Conservation (phyloP, 2,888 invertebrate genomes). For the Conchocele bisecta region DNA sequence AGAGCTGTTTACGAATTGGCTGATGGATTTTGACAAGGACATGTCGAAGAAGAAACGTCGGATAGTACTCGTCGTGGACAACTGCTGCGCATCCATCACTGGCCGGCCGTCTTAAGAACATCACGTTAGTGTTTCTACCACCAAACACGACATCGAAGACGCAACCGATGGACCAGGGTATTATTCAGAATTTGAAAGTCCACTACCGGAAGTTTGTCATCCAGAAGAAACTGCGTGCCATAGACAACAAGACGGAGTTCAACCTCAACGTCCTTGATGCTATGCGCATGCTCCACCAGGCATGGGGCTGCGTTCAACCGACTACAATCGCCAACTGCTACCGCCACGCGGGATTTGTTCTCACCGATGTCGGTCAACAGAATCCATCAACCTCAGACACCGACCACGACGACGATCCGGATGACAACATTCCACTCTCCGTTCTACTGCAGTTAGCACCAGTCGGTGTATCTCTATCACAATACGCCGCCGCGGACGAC, state of each 20-base stretch:
- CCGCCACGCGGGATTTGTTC: slow-evolving; percentile 9
- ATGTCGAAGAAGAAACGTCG: slow-evolving; percentile 24
- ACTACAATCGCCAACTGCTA: slow-evolving; percentile 27
- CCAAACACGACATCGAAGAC: slow-evolving; percentile 59
- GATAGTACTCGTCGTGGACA: slow-evolving; percentile 60
- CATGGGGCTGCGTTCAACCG: slow-evolving; percentile 38
- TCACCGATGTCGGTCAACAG: background rate
- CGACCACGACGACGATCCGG: slow-evolving; percentile 1
- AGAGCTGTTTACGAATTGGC: slow-evolving; percentile 57
- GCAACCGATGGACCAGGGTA: slow-evolving; percentile 67
- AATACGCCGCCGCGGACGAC: no score
- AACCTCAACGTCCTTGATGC: slow-evolving; percentile 37
- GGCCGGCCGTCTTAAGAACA: slow-evolving; percentile 31
- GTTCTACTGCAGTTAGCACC: no score
- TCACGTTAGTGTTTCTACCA: slow-evolving; percentile 62
- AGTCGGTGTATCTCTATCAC: no score
- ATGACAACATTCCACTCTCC: no score
- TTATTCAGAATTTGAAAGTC: slow-evolving; percentile 56
- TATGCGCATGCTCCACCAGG: slow-evolving; percentile 29
- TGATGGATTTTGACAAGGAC: slow-evolving; percentile 46
- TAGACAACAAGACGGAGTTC: slow-evolving; percentile 24
- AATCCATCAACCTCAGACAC: background rate
- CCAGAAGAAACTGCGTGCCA: slow-evolving; percentile 3
- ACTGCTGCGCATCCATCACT: slow-evolving; percentile 61
- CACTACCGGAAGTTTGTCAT: slow-evolving; percentile 48